Evolutionary conservation across 2,888 invertebrate genomes (phyloP).

Genomic region (Eupithecia exiguata): DNA sequence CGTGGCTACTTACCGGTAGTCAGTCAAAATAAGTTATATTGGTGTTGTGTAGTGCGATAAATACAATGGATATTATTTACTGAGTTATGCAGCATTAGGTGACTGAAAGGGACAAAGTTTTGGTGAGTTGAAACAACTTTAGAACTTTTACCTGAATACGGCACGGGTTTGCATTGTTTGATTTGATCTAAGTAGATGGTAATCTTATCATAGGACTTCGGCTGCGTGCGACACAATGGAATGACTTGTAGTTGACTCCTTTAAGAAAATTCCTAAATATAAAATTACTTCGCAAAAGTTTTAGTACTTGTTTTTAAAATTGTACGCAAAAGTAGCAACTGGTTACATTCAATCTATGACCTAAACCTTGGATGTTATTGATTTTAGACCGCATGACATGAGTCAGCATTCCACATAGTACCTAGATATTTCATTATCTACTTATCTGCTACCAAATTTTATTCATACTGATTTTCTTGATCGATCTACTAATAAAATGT

Average conservation of each 20-base stretch:
- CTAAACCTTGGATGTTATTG: background rate
- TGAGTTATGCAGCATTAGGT: conserved; percentile 54
- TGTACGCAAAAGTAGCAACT: background rate
- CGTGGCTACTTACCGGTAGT: conserved; percentile 30
- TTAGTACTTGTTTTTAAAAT: background rate
- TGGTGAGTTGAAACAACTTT: conserved; percentile 57
- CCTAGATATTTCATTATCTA: background rate
- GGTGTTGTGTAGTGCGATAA: conserved; percentile 72
- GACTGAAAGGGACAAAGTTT: conserved; percentile 52
- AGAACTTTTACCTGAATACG: conserved; percentile 51
- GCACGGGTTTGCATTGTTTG: conserved; percentile 56
- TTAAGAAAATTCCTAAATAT: conserved; percentile 20
- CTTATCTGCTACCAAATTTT: background rate
- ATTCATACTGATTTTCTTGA: background rate
- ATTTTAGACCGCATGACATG: background rate
- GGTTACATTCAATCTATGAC: background rate
- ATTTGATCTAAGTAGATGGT: conserved; percentile 48
- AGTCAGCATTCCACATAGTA: background rate
- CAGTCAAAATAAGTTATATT: conserved; percentile 49
- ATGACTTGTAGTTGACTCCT: conserved; percentile 39
- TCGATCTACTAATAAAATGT: background rate
- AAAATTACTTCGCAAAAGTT: background rate
- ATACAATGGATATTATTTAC: conserved; percentile 73
- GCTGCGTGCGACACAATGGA: conserved; percentile 19
- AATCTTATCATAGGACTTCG: conserved; percentile 57